phyloP scores from a whole-genome alignment of 2,113 vertebrate species.

The Platanista minor region DNA sequence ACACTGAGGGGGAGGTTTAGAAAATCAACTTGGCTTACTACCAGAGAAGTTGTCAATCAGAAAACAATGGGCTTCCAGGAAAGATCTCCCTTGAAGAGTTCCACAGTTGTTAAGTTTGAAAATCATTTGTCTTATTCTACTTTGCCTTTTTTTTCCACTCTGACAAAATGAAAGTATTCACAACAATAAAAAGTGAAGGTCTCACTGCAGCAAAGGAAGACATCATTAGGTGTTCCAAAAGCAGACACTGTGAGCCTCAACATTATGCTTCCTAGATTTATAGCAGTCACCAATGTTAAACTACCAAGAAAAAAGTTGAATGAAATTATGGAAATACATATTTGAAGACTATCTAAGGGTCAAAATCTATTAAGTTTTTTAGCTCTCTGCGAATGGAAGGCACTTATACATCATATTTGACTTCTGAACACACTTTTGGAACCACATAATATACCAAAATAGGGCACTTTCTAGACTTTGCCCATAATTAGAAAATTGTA shows the following conservation, averaged over 20 bases:
- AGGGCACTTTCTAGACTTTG: background rate
- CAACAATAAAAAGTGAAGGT: background rate
- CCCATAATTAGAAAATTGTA: background rate
- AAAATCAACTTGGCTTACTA: background rate
- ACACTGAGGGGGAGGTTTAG: background rate
- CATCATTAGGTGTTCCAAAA: background rate
- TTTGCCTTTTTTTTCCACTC: background rate
- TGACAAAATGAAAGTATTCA: background rate
- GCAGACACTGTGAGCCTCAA: background rate
- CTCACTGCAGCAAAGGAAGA: background rate
- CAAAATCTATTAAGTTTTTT: background rate
- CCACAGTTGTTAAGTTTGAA: background rate
- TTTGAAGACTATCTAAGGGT: background rate
- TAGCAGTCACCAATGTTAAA: background rate
- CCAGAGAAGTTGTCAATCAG: background rate
- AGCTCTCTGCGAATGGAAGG: background rate
- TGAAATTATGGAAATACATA: background rate
- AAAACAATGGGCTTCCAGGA: background rate
- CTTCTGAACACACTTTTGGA: background rate
- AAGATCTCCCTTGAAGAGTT: background rate
- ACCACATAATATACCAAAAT: background rate
- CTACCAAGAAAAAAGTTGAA: background rate
- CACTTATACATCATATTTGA: background rate
- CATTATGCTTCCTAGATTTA: background rate
- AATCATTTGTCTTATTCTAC: background rate